A percentile compares a stretch with the other conserved stretches of the same genome.
Evolutionary conservation across 1,140 invertebrate genomes (phyloP).

Genomic region (Ladona fulva): DNA sequence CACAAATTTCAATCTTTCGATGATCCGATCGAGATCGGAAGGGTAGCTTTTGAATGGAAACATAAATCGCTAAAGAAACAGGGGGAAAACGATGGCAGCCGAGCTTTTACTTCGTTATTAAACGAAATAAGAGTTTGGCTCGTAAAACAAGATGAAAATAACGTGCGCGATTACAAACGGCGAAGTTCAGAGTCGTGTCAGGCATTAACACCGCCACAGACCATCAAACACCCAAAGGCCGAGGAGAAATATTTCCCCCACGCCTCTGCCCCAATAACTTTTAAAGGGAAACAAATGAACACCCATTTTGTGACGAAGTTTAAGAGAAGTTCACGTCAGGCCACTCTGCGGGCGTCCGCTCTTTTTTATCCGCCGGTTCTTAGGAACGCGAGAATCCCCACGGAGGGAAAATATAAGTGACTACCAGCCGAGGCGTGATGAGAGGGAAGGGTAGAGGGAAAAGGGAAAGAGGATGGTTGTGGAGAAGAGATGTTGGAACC

Average conservation of each 20-base stretch:
- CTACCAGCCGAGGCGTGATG: background rate
- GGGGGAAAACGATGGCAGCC: no score
- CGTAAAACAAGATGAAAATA: no score
- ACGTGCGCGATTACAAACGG: no score
- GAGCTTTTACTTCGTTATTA: no score
- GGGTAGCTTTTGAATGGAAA: no score
- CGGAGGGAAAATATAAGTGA: background rate
- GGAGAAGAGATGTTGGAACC: background rate
- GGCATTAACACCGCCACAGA: background rate
- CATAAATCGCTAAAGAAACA: no score
- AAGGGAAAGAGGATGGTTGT: background rate
- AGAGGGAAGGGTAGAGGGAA: background rate
- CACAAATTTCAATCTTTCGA: no score
- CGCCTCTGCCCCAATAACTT: no score
- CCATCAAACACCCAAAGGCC: background rate
- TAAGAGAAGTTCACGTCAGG: background rate
- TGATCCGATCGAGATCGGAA: no score
- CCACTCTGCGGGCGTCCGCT: background rate
- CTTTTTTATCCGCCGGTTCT: background rate
- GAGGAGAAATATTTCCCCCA: no score
- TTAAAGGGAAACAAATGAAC: conserved; percentile 2
- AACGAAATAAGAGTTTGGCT: no score
- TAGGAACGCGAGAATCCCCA: background rate
- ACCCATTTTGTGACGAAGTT: background rate
- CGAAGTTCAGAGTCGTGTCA: background rate